Percentiles rank a stretch among this genome's conserved stretches.
Conservation (phyloP, 1,140 invertebrate genomes). For the Cyphomyrmex costatus region DNA sequence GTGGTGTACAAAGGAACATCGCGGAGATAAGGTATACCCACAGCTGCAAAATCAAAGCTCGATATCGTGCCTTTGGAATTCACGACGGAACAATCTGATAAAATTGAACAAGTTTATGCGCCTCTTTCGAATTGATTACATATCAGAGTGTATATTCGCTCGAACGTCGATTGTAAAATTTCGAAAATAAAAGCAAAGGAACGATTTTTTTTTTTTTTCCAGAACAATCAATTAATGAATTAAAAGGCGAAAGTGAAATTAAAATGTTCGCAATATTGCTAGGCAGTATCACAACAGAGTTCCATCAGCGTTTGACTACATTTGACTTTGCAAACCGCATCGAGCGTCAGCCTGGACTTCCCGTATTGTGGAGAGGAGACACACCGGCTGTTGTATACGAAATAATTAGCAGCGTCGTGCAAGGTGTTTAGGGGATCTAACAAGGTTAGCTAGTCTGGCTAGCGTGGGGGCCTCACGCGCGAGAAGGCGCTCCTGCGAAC, state of each 20-base stretch:
- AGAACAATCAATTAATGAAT: slow-evolving; percentile 2
- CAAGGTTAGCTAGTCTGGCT: slow-evolving; percentile 79
- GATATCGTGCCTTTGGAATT: slow-evolving; percentile 46
- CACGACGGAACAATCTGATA: slow-evolving; percentile 6
- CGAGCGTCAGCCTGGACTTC: slow-evolving; percentile 15
- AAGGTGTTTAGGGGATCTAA: slow-evolving; percentile 77
- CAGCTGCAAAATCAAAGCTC: slow-evolving; percentile 27
- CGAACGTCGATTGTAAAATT: background rate
- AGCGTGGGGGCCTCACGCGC: slow-evolving; percentile 37
- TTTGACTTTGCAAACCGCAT: slow-evolving; percentile 52
- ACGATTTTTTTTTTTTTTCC: too few species aligned
- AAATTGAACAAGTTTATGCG: slow-evolving; percentile 29
- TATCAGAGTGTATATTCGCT: background rate
- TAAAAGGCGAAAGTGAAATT: too few species aligned
- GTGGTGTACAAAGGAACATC: background rate
- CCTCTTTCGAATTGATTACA: slow-evolving; percentile 28
- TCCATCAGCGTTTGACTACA: background rate
- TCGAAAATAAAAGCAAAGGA: too few species aligned
- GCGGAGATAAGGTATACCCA: slow-evolving; percentile 5
- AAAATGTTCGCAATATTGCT: background rate
- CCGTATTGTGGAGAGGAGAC: slow-evolving; percentile 22
- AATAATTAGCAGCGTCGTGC: slow-evolving; percentile 78
- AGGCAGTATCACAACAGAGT: background rate
- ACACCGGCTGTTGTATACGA: slow-evolving; percentile 55
- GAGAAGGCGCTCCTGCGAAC: slow-evolving; percentile 63